Conservation (phyloP, 2,797 vertebrate species). For the Gephyroberyx darwinii region DNA sequence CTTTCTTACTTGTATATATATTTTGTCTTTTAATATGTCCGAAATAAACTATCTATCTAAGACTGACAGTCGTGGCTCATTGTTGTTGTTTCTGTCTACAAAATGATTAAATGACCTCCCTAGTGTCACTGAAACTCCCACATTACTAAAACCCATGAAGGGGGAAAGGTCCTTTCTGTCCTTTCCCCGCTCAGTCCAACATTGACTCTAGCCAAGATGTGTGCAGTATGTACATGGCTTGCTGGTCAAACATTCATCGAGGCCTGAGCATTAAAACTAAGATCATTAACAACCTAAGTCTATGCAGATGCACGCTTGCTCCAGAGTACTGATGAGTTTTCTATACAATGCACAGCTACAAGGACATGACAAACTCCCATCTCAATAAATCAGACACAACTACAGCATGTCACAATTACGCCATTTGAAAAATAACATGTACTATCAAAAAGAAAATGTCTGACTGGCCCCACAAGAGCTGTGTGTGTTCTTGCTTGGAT, state of each 20-base stretch:
- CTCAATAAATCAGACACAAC: not conserved
- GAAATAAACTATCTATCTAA: no score
- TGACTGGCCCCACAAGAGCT: not conserved
- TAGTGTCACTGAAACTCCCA: not conserved
- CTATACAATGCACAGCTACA: not conserved
- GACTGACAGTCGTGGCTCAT: not conserved
- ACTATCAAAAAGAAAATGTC: not conserved
- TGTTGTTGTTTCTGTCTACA: constrained; percentile 9
- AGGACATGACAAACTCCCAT: not conserved
- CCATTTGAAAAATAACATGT: not conserved
- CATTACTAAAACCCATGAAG: not conserved
- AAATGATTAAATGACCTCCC: constrained; percentile 11
- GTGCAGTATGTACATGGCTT: not conserved
- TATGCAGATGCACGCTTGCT: constrained; percentile 54
- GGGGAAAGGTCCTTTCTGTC: not conserved
- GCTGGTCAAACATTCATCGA: constrained; percentile 66
- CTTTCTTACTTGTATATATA: not conserved
- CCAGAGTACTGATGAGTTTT: not conserved
- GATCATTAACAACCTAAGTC: constrained; percentile 63
- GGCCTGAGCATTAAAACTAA: not conserved
- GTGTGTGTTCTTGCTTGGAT: not conserved
- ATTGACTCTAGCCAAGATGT: not conserved
- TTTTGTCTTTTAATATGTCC: no score
- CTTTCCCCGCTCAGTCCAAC: not conserved
- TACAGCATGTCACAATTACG: no score